Conservation (phyloP, 2,797 vertebrate species). For the Myripristis jacobus region DNA sequence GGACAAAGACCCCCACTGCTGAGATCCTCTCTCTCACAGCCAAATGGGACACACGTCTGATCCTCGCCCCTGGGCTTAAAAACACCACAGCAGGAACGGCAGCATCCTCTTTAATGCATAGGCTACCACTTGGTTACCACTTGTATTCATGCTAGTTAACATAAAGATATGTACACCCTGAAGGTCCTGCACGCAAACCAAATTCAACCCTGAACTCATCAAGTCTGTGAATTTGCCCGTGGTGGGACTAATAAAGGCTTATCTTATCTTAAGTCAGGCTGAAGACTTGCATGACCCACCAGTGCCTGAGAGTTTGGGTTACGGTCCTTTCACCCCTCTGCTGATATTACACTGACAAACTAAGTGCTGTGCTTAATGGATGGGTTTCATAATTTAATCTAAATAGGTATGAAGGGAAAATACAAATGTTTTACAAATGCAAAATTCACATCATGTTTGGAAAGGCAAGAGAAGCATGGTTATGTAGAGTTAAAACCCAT, state of each 20-base stretch:
- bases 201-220: constrained; percentile 1
- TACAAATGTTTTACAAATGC: no score
- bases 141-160: not conserved
- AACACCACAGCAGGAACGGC: constrained; percentile 31
- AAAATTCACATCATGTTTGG: constrained; percentile 56
- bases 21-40: constrained; percentile 54
- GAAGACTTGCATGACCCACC: not conserved
- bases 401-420: not conserved
- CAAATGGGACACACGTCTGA: constrained; percentile 49
- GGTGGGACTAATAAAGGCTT: no score
- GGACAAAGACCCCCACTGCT: constrained; percentile 57
- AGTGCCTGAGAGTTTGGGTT: not conserved
- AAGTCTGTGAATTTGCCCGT: no score
- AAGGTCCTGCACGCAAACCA: constrained; percentile 1
- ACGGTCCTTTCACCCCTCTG: not conserved
- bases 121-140: not conserved
- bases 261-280: no score
- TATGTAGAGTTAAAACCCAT: constrained; percentile 66
- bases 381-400: constrained; percentile 14
- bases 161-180: not conserved
- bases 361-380: not conserved
- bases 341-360: constrained; percentile 3
- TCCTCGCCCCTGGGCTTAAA: constrained; percentile 53
- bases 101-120: constrained; percentile 37
- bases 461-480: constrained; percentile 51